Evolutionary conservation across 2,888 invertebrate genomes (phyloP), one percentile per base, ranked within the genome.

Genomic region (Chelonus formosanus): DNA sequence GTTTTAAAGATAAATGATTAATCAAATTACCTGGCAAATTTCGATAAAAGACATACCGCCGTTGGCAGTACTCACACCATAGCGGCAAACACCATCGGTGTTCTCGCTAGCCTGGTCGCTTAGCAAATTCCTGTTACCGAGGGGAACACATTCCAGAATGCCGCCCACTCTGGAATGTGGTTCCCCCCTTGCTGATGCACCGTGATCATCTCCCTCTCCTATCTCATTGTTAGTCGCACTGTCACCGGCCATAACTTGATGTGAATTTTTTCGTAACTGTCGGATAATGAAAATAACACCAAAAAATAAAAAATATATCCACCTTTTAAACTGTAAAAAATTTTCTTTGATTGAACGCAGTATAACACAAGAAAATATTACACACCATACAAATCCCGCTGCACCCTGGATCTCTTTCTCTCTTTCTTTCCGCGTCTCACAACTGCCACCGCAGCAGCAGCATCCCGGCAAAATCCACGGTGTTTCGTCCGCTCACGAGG

Each of bases 101-200:
- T 74, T 75, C 67, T 73, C 72, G 71, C 72, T 65, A 20, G 67
- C 68, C 67, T 69, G 67, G 73, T 69, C 74, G 73, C 74, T 74
- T 71, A 75, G 72, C 70, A 75, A 79, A 81, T 82, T 82, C 78
- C 78, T 78, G 76, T 79, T 79, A 78, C 80, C 77, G 79, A 78
- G 78, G 76, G 80, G 78, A 79, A 80, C 79, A 75, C 81, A 81
- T 82, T 83, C 81, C 82, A 76, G 78, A 78, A 80, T 80, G 78
- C 82, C 82, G 82, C 82, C 83, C 83, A 83, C 82, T 81, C 83
- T 83, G 82, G 81, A 81, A 82, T 83, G 81, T 71, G 75, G 80
- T 76, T 79, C 78, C 76, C 77, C 76, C 75, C 74, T 73, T 71
- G 73, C 76, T 71, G 76, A 77, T 73, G 75, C 75, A 72, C 71